Evolutionary conservation across 1,140 invertebrate species (phyloP), one percentile per base, ranked within the genome.

Genomic region (Heliconius melpomene): DNA sequence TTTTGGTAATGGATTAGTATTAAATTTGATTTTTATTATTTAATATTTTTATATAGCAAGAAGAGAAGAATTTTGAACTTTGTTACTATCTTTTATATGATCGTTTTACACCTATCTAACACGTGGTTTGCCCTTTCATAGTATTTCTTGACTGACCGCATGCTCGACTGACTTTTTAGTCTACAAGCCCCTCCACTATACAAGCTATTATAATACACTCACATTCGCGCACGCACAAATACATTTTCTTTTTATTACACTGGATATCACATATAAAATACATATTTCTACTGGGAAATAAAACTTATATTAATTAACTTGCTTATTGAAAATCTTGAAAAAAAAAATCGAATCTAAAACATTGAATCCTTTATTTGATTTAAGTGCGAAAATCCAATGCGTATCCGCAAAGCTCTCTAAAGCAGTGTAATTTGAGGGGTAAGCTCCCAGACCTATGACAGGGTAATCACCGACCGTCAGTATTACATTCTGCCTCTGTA

Each of bases 381-480:
- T 29, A 66, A 29, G 26, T 66, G 23, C 60, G 23, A 66, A 26
- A 29, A 66, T 66, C 26, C 3, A 26, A 29, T 66, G 3, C 26
- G 60, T 66, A 66, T 18, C 60, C 26, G 29, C 23, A 66, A 66
- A 66, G 9, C 26, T 29, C 60, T 29, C 71, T 73, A 77, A 80
- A 77, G 73, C 74, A 75, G 75, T 80, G 72, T 52, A 79, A 82
- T 80, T 80, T 79, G 78, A 77, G 80, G 78, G 73, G 76, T 79
- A 82, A 77, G 82, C 81, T 83, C 83, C 83, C 84, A 81, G 80
- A 72, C 81, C 84, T 86, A 87, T 89, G 85, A 88, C 88, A 87
- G 87, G 82, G 85, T 88, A 88, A 88, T 89, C 88, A 89, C 81
- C 81, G 80, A 77, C 78, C 80, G 85, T 86, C 85, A 85, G 84